Evolutionary conservation across 2,797 vertebrate genomes (phyloP).

Genomic region (Sparidentex hasta): DNA sequence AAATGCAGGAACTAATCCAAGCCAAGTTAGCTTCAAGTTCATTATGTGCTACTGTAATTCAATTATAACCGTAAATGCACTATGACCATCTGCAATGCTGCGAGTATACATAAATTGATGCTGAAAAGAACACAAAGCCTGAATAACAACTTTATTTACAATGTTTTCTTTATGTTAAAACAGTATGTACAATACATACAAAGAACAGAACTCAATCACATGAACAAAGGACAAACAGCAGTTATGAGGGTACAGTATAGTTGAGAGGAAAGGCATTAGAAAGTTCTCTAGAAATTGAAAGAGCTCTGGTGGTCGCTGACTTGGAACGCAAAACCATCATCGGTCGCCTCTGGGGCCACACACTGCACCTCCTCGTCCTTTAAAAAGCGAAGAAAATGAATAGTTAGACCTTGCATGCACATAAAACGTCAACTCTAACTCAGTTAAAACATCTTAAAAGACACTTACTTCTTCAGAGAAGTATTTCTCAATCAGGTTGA

Average conservation of each 20-base stretch:
- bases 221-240: conserved; percentile 63
- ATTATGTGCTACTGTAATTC: not conserved
- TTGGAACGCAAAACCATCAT: conserved; percentile 92
- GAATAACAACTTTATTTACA: conserved; percentile 81
- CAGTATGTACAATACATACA: conserved; percentile 79
- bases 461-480: conserved; percentile 93
- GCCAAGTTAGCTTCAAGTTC: not conserved
- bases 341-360: conserved; percentile 90
- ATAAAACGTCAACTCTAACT: accelerated
- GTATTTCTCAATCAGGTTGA: conserved; percentile 96
- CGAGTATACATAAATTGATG: not conserved
- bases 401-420: accelerated
- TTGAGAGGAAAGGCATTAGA: not conserved
- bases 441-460: accelerated
- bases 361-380: conserved; percentile 92
- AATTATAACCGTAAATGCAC: not conserved
- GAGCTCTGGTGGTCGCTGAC: conserved; percentile 86
- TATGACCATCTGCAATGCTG: not conserved
- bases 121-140: not conserved
- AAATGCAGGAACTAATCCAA: no score
- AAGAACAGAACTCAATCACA: conserved; percentile 42
- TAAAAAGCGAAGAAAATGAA: not conserved
- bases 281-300: conserved; percentile 90
- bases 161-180: conserved; percentile 58
- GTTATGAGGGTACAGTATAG: conserved; percentile 32